Evolutionary conservation across 2,797 vertebrate species (phyloP).

Genomic region (Phoxinus dragarum): DNA sequence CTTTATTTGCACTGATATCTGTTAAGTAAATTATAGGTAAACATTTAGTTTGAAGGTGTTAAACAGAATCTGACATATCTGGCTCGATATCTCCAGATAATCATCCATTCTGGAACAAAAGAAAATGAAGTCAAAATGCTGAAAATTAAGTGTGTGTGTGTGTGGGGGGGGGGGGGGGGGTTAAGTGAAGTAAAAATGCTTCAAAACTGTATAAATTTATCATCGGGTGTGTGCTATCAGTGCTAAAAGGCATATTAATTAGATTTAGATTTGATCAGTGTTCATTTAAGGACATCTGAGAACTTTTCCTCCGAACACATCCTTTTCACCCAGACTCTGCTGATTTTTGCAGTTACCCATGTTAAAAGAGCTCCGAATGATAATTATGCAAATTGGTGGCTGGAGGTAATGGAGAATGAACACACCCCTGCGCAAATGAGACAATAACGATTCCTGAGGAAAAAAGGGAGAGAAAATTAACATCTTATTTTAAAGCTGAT

Average conservation of each 20-base stretch:
- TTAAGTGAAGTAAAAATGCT: constrained; percentile 19
- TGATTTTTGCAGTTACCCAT: constrained; percentile 51
- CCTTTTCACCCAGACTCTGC: constrained; percentile 43
- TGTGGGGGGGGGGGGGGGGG: background rate
- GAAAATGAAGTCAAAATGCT: constrained; percentile 6
- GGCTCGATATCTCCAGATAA: constrained; percentile 10
- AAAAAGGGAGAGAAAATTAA: constrained; percentile 69
- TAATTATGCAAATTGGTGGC: constrained; percentile 80
- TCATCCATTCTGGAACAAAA: background rate
- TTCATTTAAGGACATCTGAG: constrained; percentile 44
- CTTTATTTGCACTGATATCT: background rate
- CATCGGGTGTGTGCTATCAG: constrained; percentile 11
- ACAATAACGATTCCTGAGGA: constrained; percentile 68
- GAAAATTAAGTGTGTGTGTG: background rate
- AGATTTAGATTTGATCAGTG: constrained; percentile 54
- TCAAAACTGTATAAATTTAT: constrained; percentile 14
- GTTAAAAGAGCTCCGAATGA: constrained; percentile 64
- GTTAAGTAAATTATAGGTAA: background rate
- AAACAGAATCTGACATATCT: background rate
- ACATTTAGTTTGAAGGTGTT: background rate
- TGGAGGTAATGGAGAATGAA: constrained; percentile 76
- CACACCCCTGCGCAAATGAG: constrained; percentile 74
- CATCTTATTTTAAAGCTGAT: constrained; percentile 69
- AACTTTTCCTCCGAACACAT: constrained; percentile 41
- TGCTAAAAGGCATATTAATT: constrained; percentile 48